These are phyloP conservation scores for Plagodis pulveraria DNA, from an alignment of 2,888 invertebrate species.

Conservation along the genomic window DNA sequence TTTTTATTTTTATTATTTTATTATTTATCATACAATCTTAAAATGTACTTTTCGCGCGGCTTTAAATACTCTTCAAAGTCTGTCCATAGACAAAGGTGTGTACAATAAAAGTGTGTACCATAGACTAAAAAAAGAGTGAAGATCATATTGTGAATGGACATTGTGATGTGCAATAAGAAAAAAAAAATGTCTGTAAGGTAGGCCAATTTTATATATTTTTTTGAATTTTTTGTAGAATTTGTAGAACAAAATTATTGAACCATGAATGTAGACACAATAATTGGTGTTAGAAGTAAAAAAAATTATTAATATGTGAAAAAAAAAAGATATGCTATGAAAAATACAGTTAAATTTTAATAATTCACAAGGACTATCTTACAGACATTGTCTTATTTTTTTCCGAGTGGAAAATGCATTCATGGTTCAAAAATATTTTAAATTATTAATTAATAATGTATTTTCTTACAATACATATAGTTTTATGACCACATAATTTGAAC, in stretches of 20 bases:
- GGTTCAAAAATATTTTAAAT: constrained; percentile 58
- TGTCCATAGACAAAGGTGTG: constrained; percentile 29
- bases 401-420: constrained; percentile 62
- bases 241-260: constrained; percentile 52
- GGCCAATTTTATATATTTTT: constrained; percentile 69
- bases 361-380: constrained; percentile 68
- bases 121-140: constrained; percentile 51
- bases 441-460: too few species aligned
- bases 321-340: neutral
- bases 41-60: constrained; percentile 24
- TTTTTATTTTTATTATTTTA: constrained; percentile 43
- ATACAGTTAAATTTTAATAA: neutral
- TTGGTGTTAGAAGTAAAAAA: constrained; percentile 4
- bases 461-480: too few species aligned
- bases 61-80: neutral
- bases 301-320: neutral
- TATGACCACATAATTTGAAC: too few species aligned
- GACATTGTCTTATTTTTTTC: constrained; percentile 63
- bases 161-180: constrained; percentile 54
- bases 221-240: constrained; percentile 30
- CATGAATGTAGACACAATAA: constrained; percentile 68
- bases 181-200: constrained; percentile 84
- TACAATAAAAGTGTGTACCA: constrained; percentile 40
- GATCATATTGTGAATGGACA: constrained; percentile 81
- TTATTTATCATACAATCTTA: constrained; percentile 36